A percentile compares a stretch with the other conserved stretches of the same genome.
Conservation (phyloP, 2,888 invertebrate genomes). For the Tachystola acroxantha region DNA sequence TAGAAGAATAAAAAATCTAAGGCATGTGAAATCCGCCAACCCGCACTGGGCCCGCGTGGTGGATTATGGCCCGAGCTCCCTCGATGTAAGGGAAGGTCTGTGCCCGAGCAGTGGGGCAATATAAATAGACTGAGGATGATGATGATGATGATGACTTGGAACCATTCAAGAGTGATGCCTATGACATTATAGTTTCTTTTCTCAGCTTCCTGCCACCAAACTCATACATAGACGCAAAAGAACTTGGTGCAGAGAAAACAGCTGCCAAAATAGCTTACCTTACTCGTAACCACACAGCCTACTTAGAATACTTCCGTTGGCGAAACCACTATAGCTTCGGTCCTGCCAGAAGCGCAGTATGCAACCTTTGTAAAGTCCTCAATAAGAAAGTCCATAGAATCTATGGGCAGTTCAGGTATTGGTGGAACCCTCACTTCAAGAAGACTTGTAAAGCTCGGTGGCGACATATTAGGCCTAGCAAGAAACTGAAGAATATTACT, state of each 20-base stretch:
- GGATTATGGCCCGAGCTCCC: no score
- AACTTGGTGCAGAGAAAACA: constrained; percentile 8
- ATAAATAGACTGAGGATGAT: no score
- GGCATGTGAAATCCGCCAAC: no score
- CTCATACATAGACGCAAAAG: constrained; percentile 16
- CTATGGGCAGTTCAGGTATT: constrained; percentile 6
- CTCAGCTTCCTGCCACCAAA: constrained; percentile 20
- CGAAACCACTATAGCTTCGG: constrained; percentile 12
- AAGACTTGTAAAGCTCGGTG: background rate
- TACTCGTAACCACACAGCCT: constrained; percentile 8
- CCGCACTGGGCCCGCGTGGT: no score
- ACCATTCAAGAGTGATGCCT: no score
- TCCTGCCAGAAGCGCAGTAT: background rate
- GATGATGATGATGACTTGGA: no score
- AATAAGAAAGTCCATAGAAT: background rate
- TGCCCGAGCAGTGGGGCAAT: no score
- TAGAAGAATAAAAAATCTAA: no score
- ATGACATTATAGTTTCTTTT: no score
- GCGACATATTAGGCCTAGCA: background rate
- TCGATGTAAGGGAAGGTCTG: no score
- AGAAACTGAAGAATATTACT: no score
- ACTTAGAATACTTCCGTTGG: constrained; percentile 17
- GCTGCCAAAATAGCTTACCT: constrained; percentile 5
- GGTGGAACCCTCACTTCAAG: constrained; percentile 10
- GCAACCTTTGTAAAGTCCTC: constrained; percentile 3